Percentiles rank a stretch among this genome's conserved stretches.
These are phyloP conservation scores for Scopus umbretta DNA, from an alignment of 2,113 vertebrate genomes.

Conservation along the genomic window DNA sequence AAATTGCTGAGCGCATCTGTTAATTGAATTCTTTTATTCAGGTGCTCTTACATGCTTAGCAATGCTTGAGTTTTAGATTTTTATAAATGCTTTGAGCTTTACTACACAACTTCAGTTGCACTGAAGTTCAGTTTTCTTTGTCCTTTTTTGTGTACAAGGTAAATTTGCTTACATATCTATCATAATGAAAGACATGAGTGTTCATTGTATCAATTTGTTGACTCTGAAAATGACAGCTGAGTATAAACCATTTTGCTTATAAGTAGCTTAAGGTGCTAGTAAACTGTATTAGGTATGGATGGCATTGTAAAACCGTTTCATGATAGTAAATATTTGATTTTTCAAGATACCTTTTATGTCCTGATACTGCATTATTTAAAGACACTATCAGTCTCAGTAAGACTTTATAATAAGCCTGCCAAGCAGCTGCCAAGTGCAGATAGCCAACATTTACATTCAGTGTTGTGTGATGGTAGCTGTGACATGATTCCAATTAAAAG, in stretches of 20 bases:
- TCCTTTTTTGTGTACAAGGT: not conserved
- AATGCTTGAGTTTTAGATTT: not conserved
- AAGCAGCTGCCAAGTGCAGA: slow-evolving; percentile 46
- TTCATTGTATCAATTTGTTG: not conserved
- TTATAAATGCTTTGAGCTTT: not conserved
- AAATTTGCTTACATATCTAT: not conserved
- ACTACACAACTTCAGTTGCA: not conserved
- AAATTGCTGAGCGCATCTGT: not conserved
- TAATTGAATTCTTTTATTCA: not conserved
- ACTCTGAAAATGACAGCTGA: not conserved
- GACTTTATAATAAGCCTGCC: slow-evolving; percentile 54
- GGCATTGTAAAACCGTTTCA: not conserved
- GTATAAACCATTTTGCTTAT: not conserved
- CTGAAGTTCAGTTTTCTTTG: not conserved
- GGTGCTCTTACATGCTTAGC: not conserved
- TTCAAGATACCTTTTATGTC: slow-evolving; percentile 11
- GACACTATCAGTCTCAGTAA: slow-evolving; percentile 12
- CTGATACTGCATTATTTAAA: not conserved
- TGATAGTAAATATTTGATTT: slow-evolving; percentile 40
- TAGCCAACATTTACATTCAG: slow-evolving; percentile 54
- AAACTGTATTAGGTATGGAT: not conserved
- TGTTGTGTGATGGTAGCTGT: slow-evolving; percentile 49
- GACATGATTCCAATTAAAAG: slow-evolving; percentile 62
- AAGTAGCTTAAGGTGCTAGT: not conserved
- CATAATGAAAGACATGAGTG: not conserved